A percentile compares a stretch with the other conserved stretches of the same genome.
Evolutionary conservation across 2,888 invertebrate species (phyloP).

Genomic region (Cephus sareptanus): DNA sequence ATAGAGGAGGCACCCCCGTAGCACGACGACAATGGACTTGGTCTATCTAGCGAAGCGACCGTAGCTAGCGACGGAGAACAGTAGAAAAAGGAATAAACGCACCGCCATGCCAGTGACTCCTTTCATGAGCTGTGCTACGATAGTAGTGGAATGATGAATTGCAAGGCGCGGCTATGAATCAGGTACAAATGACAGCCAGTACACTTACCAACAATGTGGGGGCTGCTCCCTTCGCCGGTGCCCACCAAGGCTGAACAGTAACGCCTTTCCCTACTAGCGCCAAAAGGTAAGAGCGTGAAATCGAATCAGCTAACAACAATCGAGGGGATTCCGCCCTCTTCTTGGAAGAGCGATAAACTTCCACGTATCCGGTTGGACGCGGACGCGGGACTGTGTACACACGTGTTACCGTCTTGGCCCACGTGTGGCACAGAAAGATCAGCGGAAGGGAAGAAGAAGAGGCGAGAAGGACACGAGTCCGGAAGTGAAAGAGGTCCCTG

Average conservation of each 20-base stretch:
- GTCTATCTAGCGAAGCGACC: background rate
- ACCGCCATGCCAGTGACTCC: background rate
- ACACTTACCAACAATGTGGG: constrained; percentile 54
- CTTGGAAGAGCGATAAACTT: background rate
- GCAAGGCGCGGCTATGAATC: constrained; percentile 55
- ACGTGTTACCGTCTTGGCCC: background rate
- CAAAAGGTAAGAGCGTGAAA: constrained; percentile 7
- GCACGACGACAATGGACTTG: background rate
- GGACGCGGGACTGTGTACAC: background rate
- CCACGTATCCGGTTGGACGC: background rate
- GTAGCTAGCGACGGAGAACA: background rate
- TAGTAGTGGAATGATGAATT: constrained; percentile 53
- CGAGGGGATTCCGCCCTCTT: background rate
- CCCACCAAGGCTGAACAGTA: constrained; percentile 50
- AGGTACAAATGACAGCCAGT: constrained; percentile 52
- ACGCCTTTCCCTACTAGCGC: constrained; percentile 38
- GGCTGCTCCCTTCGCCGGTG: constrained; percentile 46
- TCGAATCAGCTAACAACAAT: background rate
- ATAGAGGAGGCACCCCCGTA: background rate
- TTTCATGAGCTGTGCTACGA: constrained; percentile 28
- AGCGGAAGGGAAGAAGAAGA: background rate
- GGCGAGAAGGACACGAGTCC: background rate
- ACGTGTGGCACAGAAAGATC: background rate
- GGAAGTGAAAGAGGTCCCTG: background rate
- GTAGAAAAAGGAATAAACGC: background rate